Percentiles rank a stretch among this genome's conserved stretches.
phyloP scores from a whole-genome alignment of 2,797 vertebrate species.

The Triplophysa yarkandensis region DNA sequence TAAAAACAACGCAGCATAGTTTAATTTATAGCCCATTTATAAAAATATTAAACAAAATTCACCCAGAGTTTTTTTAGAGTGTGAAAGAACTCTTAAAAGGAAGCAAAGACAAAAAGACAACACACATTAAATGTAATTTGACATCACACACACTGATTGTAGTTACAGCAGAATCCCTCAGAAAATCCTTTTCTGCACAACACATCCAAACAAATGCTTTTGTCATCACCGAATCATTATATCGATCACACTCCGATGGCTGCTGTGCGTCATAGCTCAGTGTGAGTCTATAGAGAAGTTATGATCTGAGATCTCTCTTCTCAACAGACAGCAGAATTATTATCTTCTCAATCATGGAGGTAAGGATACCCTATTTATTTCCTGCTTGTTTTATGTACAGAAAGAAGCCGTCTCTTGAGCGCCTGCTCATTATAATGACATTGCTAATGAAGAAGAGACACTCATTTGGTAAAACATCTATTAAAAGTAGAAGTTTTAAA shows the following conservation, averaged over 20 bases:
- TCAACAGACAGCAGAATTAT: not conserved
- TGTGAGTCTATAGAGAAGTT: not conserved
- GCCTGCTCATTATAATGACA: slow-evolving; percentile 42
- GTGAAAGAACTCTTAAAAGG: not conserved
- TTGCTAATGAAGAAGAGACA: slow-evolving; percentile 50
- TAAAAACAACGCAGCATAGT: too few relatives aligned
- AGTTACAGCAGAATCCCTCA: not conserved
- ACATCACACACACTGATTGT: not conserved
- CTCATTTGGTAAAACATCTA: too few relatives aligned
- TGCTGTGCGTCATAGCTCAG: not conserved
- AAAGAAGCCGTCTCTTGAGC: slow-evolving; percentile 8
- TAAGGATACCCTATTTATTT: slow-evolving; percentile 36
- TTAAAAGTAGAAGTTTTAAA: too few relatives aligned
- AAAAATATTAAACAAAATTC: too few relatives aligned
- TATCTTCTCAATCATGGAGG: slow-evolving; percentile 33
- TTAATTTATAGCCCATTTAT: too few relatives aligned
- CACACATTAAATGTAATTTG: not conserved
- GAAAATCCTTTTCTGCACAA: not conserved
- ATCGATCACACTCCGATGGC: not conserved
- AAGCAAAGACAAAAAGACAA: too few relatives aligned
- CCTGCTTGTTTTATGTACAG: not conserved
- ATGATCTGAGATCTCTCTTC: slow-evolving; percentile 18
- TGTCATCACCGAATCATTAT: not conserved
- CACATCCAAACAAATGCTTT: not conserved
- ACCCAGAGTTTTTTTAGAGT: too few relatives aligned